A percentile compares a stretch with the other conserved stretches of the same genome.
Evolutionary conservation across 2,888 invertebrate genomes (phyloP).

Genomic region (Rhogogaster chlorosoma): DNA sequence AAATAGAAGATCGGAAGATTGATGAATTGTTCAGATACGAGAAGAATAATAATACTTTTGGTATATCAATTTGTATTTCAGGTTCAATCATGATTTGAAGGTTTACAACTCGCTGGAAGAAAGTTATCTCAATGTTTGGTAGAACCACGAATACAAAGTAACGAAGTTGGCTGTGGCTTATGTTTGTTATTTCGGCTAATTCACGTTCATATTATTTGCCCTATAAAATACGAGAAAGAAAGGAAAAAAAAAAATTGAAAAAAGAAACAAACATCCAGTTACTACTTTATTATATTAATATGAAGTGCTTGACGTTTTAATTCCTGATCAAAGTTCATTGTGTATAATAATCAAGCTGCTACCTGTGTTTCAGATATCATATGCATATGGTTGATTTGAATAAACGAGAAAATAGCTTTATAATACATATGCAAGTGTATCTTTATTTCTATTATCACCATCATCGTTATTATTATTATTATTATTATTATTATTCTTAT

Average conservation of each 20-base stretch:
- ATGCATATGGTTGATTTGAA: not conserved
- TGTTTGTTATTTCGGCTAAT: not conserved
- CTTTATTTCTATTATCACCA: not conserved
- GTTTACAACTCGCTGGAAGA: conserved; percentile 83
- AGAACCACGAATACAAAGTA: conserved; percentile 41
- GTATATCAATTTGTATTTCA: conserved; percentile 76
- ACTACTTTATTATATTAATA: not conserved
- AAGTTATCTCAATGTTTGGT: conserved; percentile 82
- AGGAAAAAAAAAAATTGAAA: not conserved
- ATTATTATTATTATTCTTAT: not conserved
- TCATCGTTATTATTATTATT: not conserved
- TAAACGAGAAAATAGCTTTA: not conserved
- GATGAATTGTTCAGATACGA: not conserved
- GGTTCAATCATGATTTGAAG: conserved; percentile 81
- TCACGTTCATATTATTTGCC: not conserved
- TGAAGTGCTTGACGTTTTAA: not conserved
- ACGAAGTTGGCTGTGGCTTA: not conserved
- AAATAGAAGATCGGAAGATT: not conserved
- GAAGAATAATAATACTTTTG: conserved; percentile 51
- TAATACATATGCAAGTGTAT: not conserved
- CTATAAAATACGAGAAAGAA: not conserved
- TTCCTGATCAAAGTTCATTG: not conserved
- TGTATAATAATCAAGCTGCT: not conserved
- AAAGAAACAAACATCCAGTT: not conserved
- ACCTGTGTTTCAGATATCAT: not conserved